Evolutionary conservation across 2,888 invertebrate genomes (phyloP).

Genomic region (Apocheima hispidaria): DNA sequence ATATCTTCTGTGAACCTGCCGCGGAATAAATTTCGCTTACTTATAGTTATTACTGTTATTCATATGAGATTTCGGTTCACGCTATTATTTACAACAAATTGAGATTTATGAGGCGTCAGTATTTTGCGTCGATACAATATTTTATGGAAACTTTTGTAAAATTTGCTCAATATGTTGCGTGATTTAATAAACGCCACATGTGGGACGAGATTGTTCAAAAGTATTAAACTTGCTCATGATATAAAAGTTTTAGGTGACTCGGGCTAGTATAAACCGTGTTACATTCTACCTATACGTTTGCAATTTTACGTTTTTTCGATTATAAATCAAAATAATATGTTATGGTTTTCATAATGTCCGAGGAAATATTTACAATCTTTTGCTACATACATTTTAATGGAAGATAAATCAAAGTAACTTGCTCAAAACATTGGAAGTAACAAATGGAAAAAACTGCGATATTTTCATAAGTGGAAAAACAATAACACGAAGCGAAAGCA

Average conservation of each 20-base stretch:
- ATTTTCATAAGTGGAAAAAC: slow-evolving; percentile 83
- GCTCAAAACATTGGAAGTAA: slow-evolving; percentile 66
- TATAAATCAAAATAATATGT: slow-evolving; percentile 35
- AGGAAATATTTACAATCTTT: slow-evolving; percentile 44
- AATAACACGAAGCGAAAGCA: slow-evolving; percentile 78
- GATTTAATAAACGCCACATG: slow-evolving; percentile 63
- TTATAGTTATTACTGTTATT: slow-evolving; percentile 25
- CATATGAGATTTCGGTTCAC: slow-evolving; percentile 24
- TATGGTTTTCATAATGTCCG: slow-evolving; percentile 44
- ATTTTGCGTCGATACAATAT: slow-evolving; percentile 55
- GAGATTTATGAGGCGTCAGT: slow-evolving; percentile 44
- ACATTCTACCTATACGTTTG: background rate
- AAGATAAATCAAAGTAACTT: slow-evolving; percentile 71
- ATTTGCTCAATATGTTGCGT: slow-evolving; percentile 60
- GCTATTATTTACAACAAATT: slow-evolving; percentile 43
- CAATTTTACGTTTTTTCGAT: slow-evolving; percentile 24
- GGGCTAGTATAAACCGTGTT: slow-evolving; percentile 42
- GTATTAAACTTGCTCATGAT: slow-evolving; percentile 50
- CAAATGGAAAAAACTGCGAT: slow-evolving; percentile 70
- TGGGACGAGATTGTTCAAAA: slow-evolving; percentile 46
- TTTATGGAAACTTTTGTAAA: slow-evolving; percentile 55
- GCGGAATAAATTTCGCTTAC: slow-evolving; percentile 15
- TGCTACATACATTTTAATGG: slow-evolving; percentile 68
- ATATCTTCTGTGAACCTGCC: background rate
- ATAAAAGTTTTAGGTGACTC: slow-evolving; percentile 28